Evolutionary conservation across 2,888 invertebrate genomes (phyloP), one percentile per base, ranked within the genome.

Genomic region (Drosophila mettleri): DNA sequence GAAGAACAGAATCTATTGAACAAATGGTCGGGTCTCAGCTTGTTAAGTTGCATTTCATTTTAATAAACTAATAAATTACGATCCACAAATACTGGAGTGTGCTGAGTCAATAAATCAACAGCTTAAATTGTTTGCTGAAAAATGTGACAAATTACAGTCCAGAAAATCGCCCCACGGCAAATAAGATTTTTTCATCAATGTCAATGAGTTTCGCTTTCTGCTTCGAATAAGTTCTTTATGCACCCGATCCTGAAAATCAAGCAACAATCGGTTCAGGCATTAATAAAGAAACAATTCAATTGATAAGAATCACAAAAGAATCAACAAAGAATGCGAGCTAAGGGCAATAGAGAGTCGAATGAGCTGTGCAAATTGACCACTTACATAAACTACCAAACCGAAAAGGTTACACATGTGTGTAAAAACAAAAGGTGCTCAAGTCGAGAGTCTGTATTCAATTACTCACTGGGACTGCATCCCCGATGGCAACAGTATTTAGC

Each of bases 11-110:
- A 38, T 52, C 55, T 55, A 46, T 54, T 61, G 41, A 64, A 55
- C 48, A 59, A 51, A 51, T 77, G 31, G 60, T 10, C 22, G n/a
- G 31, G 39, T 51, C 39, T 31, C 60, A 48, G 43, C 54, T 60
- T 34, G 63, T 74, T 69, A 24, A 53, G n/a, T 58, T 53, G 45
- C 46, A 48, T 61, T 63, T 43, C 24, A 27, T 22, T 31, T 63
- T 61, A 78, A 75, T 72, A 45, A 70, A 59, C 68, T 45, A 65
- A 85, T 88, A 86, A 86, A 88, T 84, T 78, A 88, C 53, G 20
- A 62, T 41, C 43, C 29, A 5, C 39, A 53, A 24, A 51, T 55
- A 39, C 64, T 45, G 2, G 12, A 48, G 16, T 48, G 7, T 38
- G 45, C 22, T 43, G 27, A 74, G 61, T 49, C 64, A 54, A 69